These are phyloP conservation scores for Staurois parvus DNA, from an alignment of 2,797 vertebrate genomes.

Conservation along the genomic window DNA sequence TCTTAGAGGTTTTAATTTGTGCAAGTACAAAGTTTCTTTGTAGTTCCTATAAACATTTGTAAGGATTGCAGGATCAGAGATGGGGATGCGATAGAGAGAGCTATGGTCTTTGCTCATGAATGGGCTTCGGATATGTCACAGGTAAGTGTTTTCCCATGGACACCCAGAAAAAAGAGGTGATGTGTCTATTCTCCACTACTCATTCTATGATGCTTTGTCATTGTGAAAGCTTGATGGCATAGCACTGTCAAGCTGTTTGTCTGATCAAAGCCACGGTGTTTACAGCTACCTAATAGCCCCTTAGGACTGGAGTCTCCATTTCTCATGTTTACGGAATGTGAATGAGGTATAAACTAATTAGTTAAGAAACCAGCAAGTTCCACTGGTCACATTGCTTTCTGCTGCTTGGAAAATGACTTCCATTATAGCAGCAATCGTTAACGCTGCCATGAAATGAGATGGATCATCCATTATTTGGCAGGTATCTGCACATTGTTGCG, in stretches of 20 bases:
- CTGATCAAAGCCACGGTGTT: conserved; percentile 74
- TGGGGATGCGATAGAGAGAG: conserved; percentile 44
- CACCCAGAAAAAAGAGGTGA: conserved; percentile 53
- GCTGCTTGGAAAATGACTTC: conserved; percentile 42
- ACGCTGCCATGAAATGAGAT: conserved; percentile 62
- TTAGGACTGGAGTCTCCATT: conserved; percentile 64
- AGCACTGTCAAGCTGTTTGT: conserved; percentile 66
- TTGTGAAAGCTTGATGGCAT: conserved; percentile 52
- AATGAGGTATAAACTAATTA: conserved; percentile 73
- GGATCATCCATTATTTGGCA: conserved; percentile 48
- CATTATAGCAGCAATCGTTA: conserved; percentile 60
- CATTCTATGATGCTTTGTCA: conserved; percentile 62
- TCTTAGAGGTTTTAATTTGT: conserved; percentile 30
- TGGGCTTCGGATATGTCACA: conserved; percentile 13
- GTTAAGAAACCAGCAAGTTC: conserved; percentile 60
- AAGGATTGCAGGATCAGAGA: conserved; percentile 53
- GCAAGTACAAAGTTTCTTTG: conserved; percentile 50
- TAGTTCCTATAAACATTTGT: conserved; percentile 54
- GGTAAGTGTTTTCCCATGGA: conserved; percentile 59
- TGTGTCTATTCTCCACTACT: conserved; percentile 54
- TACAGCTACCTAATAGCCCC: conserved; percentile 66
- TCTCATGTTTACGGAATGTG: conserved; percentile 70
- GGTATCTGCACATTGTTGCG: conserved; percentile 63
- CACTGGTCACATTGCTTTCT: conserved; percentile 19
- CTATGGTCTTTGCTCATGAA: conserved; percentile 53